phyloP scores from a whole-genome alignment of 2,797 vertebrate species.

The Bothrops alternatus region DNA sequence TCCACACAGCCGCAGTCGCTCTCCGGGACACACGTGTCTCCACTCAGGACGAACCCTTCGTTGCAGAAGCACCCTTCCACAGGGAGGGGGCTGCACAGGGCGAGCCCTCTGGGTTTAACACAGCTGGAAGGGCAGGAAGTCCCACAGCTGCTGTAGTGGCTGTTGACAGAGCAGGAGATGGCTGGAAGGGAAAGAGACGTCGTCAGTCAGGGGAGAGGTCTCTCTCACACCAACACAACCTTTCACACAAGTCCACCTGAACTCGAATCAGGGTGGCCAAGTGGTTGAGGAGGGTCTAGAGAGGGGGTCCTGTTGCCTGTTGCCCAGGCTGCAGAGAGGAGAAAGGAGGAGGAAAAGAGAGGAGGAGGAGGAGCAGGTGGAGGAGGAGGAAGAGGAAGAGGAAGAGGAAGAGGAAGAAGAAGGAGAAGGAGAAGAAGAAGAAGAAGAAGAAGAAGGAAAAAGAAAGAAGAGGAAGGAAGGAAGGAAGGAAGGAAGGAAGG shows the following conservation, averaged over 20 bases:
- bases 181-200: constrained; percentile 65
- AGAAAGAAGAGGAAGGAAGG: too few species aligned
- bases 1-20: constrained; percentile 82
- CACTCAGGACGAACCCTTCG: constrained; percentile 79
- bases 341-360: neutral
- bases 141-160: constrained; percentile 77
- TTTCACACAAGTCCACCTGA: neutral
- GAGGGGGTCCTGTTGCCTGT: neutral
- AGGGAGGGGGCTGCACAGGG: constrained; percentile 72
- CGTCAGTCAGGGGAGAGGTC: neutral
- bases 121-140: constrained; percentile 81
- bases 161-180: constrained; percentile 78
- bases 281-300: neutral
- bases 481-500: too few species aligned
- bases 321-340: neutral
- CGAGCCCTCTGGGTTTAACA: constrained; percentile 59
- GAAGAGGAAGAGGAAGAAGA: too few species aligned
- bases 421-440: too few species aligned
- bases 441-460: too few species aligned
- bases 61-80: constrained; percentile 87
- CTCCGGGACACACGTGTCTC: constrained; percentile 79
- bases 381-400: too few species aligned
- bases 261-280: neutral
- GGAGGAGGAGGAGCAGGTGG: neutral
- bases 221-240: neutral